Evolutionary conservation across 2,888 invertebrate genomes (phyloP), one percentile per base, ranked within the genome.

Genomic region (Entomobrya proxima): DNA sequence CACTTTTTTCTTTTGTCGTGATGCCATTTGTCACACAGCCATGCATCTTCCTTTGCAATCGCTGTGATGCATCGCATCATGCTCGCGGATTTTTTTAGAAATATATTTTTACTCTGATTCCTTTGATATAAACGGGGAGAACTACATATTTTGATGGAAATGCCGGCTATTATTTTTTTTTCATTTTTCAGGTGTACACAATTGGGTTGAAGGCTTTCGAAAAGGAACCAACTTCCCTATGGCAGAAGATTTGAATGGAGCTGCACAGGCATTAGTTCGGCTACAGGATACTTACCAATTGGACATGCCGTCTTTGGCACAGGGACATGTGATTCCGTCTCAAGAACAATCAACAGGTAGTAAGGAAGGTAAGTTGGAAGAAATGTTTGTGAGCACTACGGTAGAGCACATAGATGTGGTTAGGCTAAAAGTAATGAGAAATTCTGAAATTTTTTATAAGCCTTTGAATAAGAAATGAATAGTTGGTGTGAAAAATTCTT

Each of bases 231-330:
- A 89, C 72, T 91, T 91, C 80, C 91, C 91, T 13, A 85, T 87
- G 27, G 86, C 87, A 7, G 91, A 91, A 21, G 91, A 91, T 85
- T 87, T 91, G 69, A 90, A 91, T 84, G 91, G 91, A 27, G 91
- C 91, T 35, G 91, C 91, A 15, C 90, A 90, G 75, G 91, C 91
- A 11, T 89, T 91, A 75, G 91, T 91, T 24, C 86, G 91, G 55
- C 89, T 91, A 30, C 91, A 91, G 79, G 91, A 91, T 84, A 90
- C 91, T 27, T 91, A 91, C 86, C 86, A 88, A 79, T 88, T 91
- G 52, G 89, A 91, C 80, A 90, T 91, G 88, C 86, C 88, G 72
- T 87, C 90, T 27, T 87, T 91, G 32, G 89, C 90, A 18, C 83
- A 90, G 47, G 91, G 91, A 35, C 84, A 87, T 61, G 89, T 87